A percentile compares a stretch with the other conserved stretches of the same genome.
Conservation (phyloP, 2,888 invertebrate species). For the Candidula unifasciata region DNA sequence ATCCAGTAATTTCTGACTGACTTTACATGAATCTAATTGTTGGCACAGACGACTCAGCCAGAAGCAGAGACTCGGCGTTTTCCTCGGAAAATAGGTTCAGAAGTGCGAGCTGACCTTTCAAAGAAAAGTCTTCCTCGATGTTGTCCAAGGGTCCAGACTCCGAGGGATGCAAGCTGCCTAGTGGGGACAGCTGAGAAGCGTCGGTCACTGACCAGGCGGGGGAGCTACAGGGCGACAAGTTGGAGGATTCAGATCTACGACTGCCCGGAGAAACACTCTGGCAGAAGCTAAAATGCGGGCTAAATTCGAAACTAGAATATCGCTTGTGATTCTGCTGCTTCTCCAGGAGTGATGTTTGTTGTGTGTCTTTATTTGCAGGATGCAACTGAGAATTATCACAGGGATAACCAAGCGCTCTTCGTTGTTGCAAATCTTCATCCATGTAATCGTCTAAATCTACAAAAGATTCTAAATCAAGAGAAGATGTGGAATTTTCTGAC, state of each 20-base stretch:
- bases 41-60: not conserved
- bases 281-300: not conserved
- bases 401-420: no score
- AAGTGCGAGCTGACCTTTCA: conserved; percentile 30
- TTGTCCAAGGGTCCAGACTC: not conserved
- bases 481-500: not conserved
- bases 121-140: not conserved
- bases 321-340: not conserved
- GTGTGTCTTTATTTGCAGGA: not conserved
- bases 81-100: conserved; percentile 38
- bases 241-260: not conserved
- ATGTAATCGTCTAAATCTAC: conserved; percentile 25
- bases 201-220: not conserved
- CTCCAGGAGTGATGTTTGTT: not conserved
- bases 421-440: not conserved
- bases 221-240: not conserved
- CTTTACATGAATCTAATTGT: conserved; percentile 7
- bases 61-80: conserved; percentile 15
- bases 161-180: not conserved
- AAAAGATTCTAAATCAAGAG: conserved; percentile 13
- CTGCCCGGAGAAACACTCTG: not conserved
- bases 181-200: not conserved
- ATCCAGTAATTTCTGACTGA: no score
- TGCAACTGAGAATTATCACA: no score
- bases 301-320: no score